phyloP scores from a whole-genome alignment of 2,113 vertebrate genomes.

The Fulica atra region DNA sequence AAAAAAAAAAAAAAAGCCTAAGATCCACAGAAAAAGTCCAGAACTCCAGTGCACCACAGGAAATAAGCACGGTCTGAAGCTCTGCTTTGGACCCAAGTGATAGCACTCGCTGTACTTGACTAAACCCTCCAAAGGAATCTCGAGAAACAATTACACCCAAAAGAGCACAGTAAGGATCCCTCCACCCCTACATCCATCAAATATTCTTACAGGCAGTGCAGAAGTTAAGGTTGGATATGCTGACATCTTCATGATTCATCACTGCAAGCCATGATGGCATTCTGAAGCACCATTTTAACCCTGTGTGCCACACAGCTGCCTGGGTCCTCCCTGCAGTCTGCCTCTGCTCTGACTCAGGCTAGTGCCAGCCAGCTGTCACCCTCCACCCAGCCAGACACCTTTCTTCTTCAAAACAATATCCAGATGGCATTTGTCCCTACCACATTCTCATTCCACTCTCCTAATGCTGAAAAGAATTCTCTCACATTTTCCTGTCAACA shows the following conservation, averaged over 20 bases:
- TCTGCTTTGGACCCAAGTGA: background rate
- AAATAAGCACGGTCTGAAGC: background rate
- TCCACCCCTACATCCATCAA: background rate
- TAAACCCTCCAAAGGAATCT: background rate
- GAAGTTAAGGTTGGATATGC: background rate
- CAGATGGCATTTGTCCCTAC: background rate
- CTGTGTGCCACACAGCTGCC: background rate
- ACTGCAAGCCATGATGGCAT: accelerated
- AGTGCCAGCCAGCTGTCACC: background rate
- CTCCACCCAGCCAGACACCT: background rate
- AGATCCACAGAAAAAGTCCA: background rate
- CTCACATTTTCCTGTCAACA: background rate
- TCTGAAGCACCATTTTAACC: background rate
- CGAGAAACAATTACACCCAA: background rate
- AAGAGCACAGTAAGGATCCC: background rate
- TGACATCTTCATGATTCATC: background rate
- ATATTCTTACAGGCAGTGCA: background rate
- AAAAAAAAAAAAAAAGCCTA: background rate
- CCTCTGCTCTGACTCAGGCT: background rate
- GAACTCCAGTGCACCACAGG: background rate
- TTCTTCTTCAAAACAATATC: background rate
- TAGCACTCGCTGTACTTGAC: background rate
- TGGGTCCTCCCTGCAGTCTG: background rate
- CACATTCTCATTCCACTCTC: background rate
- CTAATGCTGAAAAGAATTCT: background rate